Evolutionary conservation across 2,888 invertebrate species (phyloP).

Genomic region (Spicauda simplicius): DNA sequence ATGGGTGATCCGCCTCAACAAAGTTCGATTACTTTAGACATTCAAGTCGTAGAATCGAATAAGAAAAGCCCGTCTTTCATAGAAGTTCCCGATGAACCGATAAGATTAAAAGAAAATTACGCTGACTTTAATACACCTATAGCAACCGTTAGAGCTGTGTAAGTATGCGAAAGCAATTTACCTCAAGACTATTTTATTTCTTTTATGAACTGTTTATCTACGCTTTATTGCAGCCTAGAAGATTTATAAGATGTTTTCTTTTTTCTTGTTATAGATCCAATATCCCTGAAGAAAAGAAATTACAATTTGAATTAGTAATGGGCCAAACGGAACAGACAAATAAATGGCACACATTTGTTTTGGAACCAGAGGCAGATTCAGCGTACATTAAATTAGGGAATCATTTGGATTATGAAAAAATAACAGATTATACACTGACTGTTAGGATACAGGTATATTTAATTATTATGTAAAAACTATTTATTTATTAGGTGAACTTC

Average conservation of each 20-base stretch:
- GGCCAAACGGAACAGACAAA: slow-evolving; percentile 95
- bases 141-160: slow-evolving; percentile 89
- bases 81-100: slow-evolving; percentile 84
- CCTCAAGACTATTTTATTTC: slow-evolving; percentile 11
- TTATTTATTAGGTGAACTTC: background rate
- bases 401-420: slow-evolving; percentile 93
- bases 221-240: background rate
- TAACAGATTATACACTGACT: slow-evolving; percentile 92
- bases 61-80: slow-evolving; percentile 93
- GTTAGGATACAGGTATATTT: slow-evolving; percentile 88
- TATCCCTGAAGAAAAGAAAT: slow-evolving; percentile 89
- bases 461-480: background rate
- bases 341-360: slow-evolving; percentile 90
- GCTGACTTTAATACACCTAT: slow-evolving; percentile 89
- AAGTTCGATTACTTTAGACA: slow-evolving; percentile 91
- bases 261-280: slow-evolving; percentile 85
- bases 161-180: slow-evolving; percentile 63
- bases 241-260: background rate
- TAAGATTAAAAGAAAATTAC: slow-evolving; percentile 90
- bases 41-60: slow-evolving; percentile 94
- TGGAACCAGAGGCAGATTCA: slow-evolving; percentile 87
- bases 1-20: slow-evolving; percentile 87
- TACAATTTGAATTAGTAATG: slow-evolving; percentile 91
- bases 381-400: slow-evolving; percentile 91
- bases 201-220: background rate